A percentile compares a stretch with the other conserved stretches of the same genome.
phyloP scores from a whole-genome alignment of 2,113 vertebrate genomes.

The Hucho hucho region DNA sequence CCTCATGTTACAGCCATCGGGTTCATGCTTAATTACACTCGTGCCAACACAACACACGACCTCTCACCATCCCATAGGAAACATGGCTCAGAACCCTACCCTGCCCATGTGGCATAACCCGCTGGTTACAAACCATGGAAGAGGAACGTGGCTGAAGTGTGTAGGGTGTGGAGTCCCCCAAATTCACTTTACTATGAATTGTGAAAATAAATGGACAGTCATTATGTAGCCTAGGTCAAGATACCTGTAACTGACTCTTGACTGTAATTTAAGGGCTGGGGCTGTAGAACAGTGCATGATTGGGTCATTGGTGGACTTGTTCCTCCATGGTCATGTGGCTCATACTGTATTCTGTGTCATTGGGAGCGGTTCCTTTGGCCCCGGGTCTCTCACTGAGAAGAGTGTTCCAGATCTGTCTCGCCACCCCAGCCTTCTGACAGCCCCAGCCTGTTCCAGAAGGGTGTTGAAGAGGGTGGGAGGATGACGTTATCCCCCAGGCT shows the following conservation, averaged over 20 bases:
- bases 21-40: slow-evolving; percentile 40
- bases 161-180: neutral
- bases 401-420: slow-evolving; percentile 30
- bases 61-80: slow-evolving; percentile 27
- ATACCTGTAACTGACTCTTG: neutral
- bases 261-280: neutral
- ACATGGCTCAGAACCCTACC: neutral
- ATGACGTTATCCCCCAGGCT: neutral
- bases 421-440: slow-evolving; percentile 37
- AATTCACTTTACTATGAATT: neutral
- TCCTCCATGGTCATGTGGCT: slow-evolving; percentile 6
- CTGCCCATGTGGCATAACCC: neutral
- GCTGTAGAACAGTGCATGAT: neutral
- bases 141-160: slow-evolving; percentile 1
- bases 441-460: slow-evolving; percentile 30
- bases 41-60: slow-evolving; percentile 20
- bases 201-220: neutral
- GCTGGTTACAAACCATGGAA: neutral
- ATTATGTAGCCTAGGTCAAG: neutral
- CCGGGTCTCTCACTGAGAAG: neutral
- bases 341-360: neutral
- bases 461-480: neutral
- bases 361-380: neutral
- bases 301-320: neutral
- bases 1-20: slow-evolving; percentile 53